These are phyloP conservation scores for Thymelicus sylvestris DNA, from an alignment of 2,888 invertebrate species.

Conservation along the genomic window DNA sequence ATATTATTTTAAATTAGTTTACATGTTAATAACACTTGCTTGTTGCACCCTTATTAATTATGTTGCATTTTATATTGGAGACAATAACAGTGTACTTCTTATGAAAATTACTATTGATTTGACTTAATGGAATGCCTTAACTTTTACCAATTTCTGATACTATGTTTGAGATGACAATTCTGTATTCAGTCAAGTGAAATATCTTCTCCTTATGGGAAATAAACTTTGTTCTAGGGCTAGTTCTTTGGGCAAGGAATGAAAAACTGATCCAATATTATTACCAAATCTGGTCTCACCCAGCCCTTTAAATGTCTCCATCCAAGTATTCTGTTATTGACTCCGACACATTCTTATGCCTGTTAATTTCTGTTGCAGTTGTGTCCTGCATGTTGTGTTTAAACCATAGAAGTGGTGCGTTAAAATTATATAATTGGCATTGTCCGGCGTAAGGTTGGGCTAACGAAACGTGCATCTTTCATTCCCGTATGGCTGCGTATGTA, in stretches of 20 bases:
- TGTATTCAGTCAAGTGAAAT: too few relatives aligned
- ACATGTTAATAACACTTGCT: slow-evolving; percentile 9
- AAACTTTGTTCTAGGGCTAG: neutral
- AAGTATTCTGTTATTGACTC: slow-evolving; percentile 19
- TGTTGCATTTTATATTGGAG: slow-evolving; percentile 25
- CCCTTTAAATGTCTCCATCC: neutral
- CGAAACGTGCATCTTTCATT: slow-evolving; percentile 78
- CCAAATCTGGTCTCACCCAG: too few relatives aligned
- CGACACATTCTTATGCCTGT: slow-evolving; percentile 55
- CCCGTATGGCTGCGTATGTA: slow-evolving; percentile 95
- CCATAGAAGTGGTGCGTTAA: slow-evolving; percentile 79
- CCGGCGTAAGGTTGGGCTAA: slow-evolving; percentile 80
- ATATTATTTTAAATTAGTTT: neutral
- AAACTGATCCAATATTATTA: neutral
- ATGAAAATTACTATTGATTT: neutral
- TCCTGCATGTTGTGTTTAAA: slow-evolving; percentile 84
- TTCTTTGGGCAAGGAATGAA: neutral
- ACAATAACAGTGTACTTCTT: slow-evolving; percentile 12
- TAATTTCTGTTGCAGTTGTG: slow-evolving; percentile 86
- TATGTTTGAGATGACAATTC: too few relatives aligned
- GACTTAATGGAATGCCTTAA: too few relatives aligned
- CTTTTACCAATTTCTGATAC: too few relatives aligned
- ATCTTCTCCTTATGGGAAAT: too few relatives aligned
- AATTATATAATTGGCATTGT: slow-evolving; percentile 77
- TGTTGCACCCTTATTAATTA: slow-evolving; percentile 13